Evolutionary conservation across 2,113 vertebrate species (phyloP), one percentile per base, ranked within the genome.

Genomic region (Lophotis ruficrista): DNA sequence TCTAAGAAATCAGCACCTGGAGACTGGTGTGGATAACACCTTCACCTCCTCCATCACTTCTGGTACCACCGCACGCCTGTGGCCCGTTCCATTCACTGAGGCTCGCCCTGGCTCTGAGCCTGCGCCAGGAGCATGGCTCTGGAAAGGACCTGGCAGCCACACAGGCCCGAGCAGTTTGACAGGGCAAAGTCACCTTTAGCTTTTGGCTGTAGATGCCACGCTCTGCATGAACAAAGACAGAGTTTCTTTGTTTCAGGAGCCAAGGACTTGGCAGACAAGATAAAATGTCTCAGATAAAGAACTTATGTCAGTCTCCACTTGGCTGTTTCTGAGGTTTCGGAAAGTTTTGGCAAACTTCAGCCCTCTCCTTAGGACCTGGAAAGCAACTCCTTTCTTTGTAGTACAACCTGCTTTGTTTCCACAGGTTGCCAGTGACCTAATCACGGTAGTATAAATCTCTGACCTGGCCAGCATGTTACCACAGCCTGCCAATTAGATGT

Each of bases 401-500:
- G 93, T 86, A 58, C 57, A 91, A 96, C 80, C 83, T 95, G 69
- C 86, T 96, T 94, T 94, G 45, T 94, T 91, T 96, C 92, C 87
- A 87, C 62, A 72, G 87, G 73, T 95, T 97, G 94, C 72, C 89
- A 87, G 89, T 91, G 87, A 87, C 61, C 83, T 93, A 82, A 82
- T 82, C 80, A 38, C 2, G 15, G 61, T 60, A 91, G 37, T 18
- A 95, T 96, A 94, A 94, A 96, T 97, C 90, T 95, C 81, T 87
- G 91, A 51, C 73, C 91, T 85, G 89, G 95, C 83, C 69, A 30
- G 83, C n/a, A 33, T 1, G 0, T 69, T 57, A 8, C 80, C 87
- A 31, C 35, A 89, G 57, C 53, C 83, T 95, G 94, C 95, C 96
- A 97, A 27, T 54, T 48, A 89, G 72, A 85, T 87, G 89, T 96